Conservation (phyloP, 2,113 vertebrate species). For the Gobius niger region DNA sequence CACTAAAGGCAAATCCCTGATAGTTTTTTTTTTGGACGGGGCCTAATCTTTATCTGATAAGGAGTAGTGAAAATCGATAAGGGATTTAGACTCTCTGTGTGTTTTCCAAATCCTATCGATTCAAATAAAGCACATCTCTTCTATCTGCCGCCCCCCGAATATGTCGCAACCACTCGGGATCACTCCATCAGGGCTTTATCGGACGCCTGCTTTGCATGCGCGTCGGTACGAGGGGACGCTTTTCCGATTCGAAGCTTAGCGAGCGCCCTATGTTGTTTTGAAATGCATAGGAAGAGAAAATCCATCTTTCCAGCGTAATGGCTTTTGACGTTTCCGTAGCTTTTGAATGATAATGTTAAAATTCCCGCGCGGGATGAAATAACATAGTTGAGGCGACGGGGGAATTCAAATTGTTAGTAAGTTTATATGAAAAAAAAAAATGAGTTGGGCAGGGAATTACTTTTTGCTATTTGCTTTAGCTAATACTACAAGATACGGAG, state of each 20-base stretch:
- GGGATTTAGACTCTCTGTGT: constrained; percentile 47
- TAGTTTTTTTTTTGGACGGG: constrained; percentile 15
- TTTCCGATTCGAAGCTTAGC: constrained; percentile 20
- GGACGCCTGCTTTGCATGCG: constrained; percentile 38
- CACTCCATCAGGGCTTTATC: constrained; percentile 44
- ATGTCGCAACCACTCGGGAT: constrained; percentile 40
- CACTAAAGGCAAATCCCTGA: constrained; percentile 41
- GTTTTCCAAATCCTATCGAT: constrained; percentile 37
- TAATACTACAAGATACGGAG: constrained; percentile 45
- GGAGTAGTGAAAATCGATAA: constrained; percentile 55
- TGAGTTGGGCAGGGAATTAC: constrained; percentile 6
- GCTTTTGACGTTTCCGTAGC: constrained; percentile 3
- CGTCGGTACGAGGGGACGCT: background rate
- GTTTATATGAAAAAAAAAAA: background rate
- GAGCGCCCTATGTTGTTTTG: constrained; percentile 20
- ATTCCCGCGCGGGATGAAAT: constrained; percentile 8
- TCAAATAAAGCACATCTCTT: constrained; percentile 38
- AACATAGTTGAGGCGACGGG: background rate
- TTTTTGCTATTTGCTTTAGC: constrained; percentile 33
- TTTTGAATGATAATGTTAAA: background rate
- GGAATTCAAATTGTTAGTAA: constrained; percentile 24
- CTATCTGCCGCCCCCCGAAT: constrained; percentile 27
- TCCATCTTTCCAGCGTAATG: background rate
- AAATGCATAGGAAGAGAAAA: constrained; percentile 22
- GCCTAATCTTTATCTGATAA: constrained; percentile 47